Percentiles rank a stretch among this genome's conserved stretches.
Conservation (phyloP, 1,140 invertebrate genomes). For the Zophobas morio region DNA sequence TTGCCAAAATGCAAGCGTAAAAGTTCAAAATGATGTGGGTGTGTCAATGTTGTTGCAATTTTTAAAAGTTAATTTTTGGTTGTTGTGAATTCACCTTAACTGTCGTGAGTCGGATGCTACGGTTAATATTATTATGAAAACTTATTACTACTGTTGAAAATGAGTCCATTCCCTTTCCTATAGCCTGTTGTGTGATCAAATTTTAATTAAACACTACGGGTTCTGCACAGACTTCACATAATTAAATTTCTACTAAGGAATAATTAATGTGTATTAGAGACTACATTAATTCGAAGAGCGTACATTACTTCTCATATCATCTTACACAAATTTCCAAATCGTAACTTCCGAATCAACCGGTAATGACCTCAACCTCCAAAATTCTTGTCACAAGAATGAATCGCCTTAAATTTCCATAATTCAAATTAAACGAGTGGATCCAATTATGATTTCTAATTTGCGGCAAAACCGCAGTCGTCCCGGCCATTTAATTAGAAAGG, state of each 20-base stretch:
- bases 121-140: too few relatives aligned
- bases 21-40: too few relatives aligned
- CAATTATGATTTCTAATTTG: background rate
- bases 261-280: too few relatives aligned
- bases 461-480: slow-evolving; percentile 19
- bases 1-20: too few relatives aligned
- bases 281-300: too few relatives aligned
- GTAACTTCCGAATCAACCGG: background rate
- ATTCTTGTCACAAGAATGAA: background rate
- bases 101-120: too few relatives aligned
- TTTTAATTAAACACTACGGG: background rate
- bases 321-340: too few relatives aligned
- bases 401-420: slow-evolving; percentile 1
- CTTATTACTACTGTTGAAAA: too few relatives aligned
- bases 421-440: slow-evolving; percentile 1
- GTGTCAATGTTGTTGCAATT: too few relatives aligned
- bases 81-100: too few relatives aligned
- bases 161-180: background rate
- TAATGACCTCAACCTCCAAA: background rate
- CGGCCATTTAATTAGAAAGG: slow-evolving; percentile 42
- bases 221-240: background rate
- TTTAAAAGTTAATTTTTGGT: too few relatives aligned
- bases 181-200: background rate
- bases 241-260: background rate
- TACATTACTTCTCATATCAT: too few relatives aligned